Evolutionary conservation across 2,113 vertebrate genomes (phyloP), one percentile per base, ranked within the genome.

Genomic region (Tragelaphus buxtoni): DNA sequence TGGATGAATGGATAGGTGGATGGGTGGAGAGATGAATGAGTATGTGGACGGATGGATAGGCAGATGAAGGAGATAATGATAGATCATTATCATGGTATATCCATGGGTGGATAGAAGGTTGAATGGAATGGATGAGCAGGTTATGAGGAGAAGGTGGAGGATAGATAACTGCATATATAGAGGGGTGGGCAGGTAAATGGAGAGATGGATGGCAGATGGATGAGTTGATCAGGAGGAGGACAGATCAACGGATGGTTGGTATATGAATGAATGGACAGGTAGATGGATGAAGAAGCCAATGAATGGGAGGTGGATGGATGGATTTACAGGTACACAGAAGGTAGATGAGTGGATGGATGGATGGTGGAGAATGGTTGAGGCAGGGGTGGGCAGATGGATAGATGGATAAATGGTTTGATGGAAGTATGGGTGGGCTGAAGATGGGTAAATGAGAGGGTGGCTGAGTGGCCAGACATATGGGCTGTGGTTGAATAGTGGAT

Each of bases 391-490:
- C 1, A 1, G 42, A 28, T 47, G 58, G 39, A 26, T 5, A 17
- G 85, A 9, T 4, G 12, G 42, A 30, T 13, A 14, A 30, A 9
- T 13, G 55, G 24, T 30, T 14, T 9, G 8, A 26, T 24, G 60
- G 60, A 28, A 12, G 16, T 12, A 16, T 14, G 58, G 58, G 30
- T 30, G 53, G 35, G 58, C 28, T 74, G 14, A 2, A 56, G 39
- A 20, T 13, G 45, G 65, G 49, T 11, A 4, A 3, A 4, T 11
- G 56, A 58, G 42, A 35, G 30, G 14, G 53, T 26, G 14, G 45
- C 26, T 5, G 12, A 9, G 30, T 12, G 9, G 51, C 12, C 18
- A 3, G 56, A 26, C 0, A 17, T 55, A 16, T 1, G 32, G 32
- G n/a, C 77, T 2, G 5, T 26, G 42, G 86, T 2, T 3, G 61